Conservation (phyloP, 64 coral and sea anemone species). For the Porites australiensis region DNA sequence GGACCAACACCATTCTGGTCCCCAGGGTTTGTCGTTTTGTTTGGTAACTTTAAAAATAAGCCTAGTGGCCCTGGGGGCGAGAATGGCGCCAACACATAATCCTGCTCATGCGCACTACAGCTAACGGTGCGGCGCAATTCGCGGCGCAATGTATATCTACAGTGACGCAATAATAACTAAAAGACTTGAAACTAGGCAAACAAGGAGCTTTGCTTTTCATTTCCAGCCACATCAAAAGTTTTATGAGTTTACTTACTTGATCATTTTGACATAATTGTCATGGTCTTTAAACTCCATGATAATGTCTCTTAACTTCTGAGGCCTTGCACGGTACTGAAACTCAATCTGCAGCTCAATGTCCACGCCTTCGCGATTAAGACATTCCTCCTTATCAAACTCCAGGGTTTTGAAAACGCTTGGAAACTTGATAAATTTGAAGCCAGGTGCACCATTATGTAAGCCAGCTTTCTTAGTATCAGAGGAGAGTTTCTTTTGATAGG, state of each 20-base stretch:
- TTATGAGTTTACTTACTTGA: slow-evolving; percentile 45
- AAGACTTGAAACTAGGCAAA: no score
- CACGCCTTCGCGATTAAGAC: slow-evolving; percentile 68
- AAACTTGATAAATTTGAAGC: slow-evolving; percentile 73
- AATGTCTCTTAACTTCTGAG: slow-evolving; percentile 56
- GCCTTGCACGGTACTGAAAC: slow-evolving; percentile 66
- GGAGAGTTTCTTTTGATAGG: slow-evolving; percentile 45
- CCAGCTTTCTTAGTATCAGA: slow-evolving; percentile 41
- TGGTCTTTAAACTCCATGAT: slow-evolving; percentile 42
- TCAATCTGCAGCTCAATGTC: slow-evolving; percentile 39
- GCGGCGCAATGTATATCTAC: no score
- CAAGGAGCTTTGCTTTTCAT: no score
- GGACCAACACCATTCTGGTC: no score
- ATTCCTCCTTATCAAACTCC: slow-evolving; percentile 36
- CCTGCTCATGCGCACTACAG: no score
- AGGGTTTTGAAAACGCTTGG: slow-evolving; percentile 78
- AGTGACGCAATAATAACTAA: no score
- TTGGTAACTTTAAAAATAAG: no score
- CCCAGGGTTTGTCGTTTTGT: no score
- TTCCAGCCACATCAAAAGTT: no score
- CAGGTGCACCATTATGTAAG: slow-evolving; percentile 50
- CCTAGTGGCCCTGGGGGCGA: no score
- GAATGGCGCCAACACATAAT: no score
- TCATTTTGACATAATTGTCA: slow-evolving; percentile 58
- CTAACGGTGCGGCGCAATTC: no score